Evolutionary conservation across 2,797 vertebrate species (phyloP).

Genomic region (Cichlasoma orientale): DNA sequence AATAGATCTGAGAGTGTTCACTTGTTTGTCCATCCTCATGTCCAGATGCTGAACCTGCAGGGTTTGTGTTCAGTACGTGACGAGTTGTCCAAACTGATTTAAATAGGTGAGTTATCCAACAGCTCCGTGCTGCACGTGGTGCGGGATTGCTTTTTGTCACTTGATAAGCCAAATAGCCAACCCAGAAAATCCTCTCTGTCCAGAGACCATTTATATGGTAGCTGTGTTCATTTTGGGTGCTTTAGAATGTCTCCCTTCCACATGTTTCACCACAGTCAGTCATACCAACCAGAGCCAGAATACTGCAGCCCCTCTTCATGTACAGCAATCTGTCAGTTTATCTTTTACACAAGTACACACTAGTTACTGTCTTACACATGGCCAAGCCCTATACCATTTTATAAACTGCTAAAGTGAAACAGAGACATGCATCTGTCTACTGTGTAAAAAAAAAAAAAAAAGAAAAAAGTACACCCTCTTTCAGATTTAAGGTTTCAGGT

Average conservation of each 20-base stretch:
- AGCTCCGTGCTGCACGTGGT: constrained; percentile 31
- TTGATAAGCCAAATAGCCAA: constrained; percentile 49
- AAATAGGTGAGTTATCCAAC: constrained; percentile 39
- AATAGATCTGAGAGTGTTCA: constrained; percentile 8
- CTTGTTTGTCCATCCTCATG: constrained; percentile 7
- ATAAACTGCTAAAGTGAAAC: not conserved
- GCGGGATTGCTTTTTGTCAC: constrained; percentile 62
- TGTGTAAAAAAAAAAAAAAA: not conserved
- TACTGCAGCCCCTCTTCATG: not conserved
- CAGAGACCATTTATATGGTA: constrained; percentile 41
- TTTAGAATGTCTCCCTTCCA: constrained; percentile 27
- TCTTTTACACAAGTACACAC: constrained; percentile 14
- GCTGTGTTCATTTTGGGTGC: constrained; percentile 17
- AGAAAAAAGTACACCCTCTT: no score
- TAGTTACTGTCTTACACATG: not conserved
- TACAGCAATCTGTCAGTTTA: constrained; percentile 16
- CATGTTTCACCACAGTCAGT: constrained; percentile 27
- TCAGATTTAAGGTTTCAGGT: no score
- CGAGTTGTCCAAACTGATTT: constrained; percentile 43
- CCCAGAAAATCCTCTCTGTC: constrained; percentile 60
- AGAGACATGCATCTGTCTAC: not conserved
- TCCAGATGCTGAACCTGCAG: constrained; percentile 22
- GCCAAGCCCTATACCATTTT: not conserved
- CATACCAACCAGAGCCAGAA: constrained; percentile 34
- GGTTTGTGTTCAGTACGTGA: constrained; percentile 29